These are phyloP conservation scores for Drosophila gunungcola DNA, from an alignment of 1,140 invertebrate genomes.

Conservation along the genomic window DNA sequence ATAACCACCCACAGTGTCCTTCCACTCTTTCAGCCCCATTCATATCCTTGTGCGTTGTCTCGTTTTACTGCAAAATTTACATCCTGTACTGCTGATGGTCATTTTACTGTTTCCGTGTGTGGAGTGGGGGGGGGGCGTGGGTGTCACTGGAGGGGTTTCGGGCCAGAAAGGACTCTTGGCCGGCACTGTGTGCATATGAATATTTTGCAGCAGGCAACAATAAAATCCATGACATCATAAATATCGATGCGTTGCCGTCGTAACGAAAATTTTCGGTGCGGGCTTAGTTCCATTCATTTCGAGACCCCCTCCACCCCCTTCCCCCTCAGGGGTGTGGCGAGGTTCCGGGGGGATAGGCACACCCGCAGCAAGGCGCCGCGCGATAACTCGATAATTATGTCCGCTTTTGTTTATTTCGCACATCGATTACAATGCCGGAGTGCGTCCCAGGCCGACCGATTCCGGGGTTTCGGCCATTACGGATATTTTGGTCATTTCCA, in stretches of 20 bases:
- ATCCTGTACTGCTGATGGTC: slow-evolving; percentile 82
- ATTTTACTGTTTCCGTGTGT: slow-evolving; percentile 80
- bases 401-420: slow-evolving; percentile 85
- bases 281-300: slow-evolving; percentile 74
- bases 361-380: slow-evolving; percentile 79
- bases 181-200: slow-evolving; percentile 68
- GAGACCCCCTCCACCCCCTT: slow-evolving; percentile 4
- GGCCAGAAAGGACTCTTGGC: slow-evolving; percentile 25
- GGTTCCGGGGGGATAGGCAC: slow-evolving; percentile 38
- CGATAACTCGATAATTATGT: slow-evolving; percentile 85
- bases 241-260: slow-evolving; percentile 80
- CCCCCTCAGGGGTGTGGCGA: background rate
- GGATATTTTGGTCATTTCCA: slow-evolving; percentile 30
- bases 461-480: slow-evolving; percentile 45
- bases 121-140: background rate
- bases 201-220: slow-evolving; percentile 83
- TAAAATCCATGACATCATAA: slow-evolving; percentile 84
- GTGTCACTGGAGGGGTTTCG: background rate
- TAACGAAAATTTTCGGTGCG: slow-evolving; percentile 78
- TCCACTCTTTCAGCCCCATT: slow-evolving; percentile 10
- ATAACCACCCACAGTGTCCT: slow-evolving; percentile 54
- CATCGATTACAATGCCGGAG: slow-evolving; percentile 84
- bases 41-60: slow-evolving; percentile 73
- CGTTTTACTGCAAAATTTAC: slow-evolving; percentile 82
- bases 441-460: slow-evolving; percentile 49